Conservation (phyloP, 2,113 vertebrate genomes). For the Corydoras maculifer region DNA sequence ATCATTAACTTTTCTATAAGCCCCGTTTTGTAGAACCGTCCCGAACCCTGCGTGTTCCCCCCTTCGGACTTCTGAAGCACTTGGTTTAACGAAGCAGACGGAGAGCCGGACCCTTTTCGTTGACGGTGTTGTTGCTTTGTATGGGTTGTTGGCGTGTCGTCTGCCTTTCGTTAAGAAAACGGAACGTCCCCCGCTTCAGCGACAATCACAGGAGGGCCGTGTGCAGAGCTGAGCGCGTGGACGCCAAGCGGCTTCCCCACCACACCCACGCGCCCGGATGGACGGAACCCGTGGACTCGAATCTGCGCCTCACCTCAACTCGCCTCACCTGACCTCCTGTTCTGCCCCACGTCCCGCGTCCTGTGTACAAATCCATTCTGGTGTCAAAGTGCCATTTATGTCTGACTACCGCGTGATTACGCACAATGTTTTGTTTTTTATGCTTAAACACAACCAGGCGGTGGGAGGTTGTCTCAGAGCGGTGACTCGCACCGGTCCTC, state of each 20-base stretch:
- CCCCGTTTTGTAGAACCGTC: not conserved
- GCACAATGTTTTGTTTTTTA: constrained; percentile 50
- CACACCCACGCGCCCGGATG: constrained; percentile 11
- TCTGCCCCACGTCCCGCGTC: constrained; percentile 30
- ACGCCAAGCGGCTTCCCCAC: constrained; percentile 49
- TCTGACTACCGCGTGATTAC: constrained; percentile 53
- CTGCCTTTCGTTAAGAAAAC: constrained; percentile 20
- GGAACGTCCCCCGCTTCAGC: constrained; percentile 43
- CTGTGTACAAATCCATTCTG: constrained; percentile 66
- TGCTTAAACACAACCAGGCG: constrained; percentile 25
- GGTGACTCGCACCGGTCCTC: constrained; percentile 39
- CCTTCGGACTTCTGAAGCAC: not conserved
- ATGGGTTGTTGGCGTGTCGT: constrained; percentile 18
- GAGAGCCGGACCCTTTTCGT: constrained; percentile 40
- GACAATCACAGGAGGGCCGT: constrained; percentile 55
- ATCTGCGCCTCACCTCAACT: too few relatives aligned
- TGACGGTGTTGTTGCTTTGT: constrained; percentile 32
- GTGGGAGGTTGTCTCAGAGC: constrained; percentile 6
- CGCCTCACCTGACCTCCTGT: constrained; percentile 37
- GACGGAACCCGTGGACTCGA: not conserved
- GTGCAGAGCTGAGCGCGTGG: constrained; percentile 42
- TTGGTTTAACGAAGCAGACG: constrained; percentile 50
- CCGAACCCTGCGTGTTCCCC: not conserved
- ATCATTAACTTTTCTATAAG: not conserved
- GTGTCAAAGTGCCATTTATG: constrained; percentile 73